These are phyloP conservation scores for Tetranychus piercei DNA, from an alignment of 2,888 invertebrate species.

Conservation along the genomic window DNA sequence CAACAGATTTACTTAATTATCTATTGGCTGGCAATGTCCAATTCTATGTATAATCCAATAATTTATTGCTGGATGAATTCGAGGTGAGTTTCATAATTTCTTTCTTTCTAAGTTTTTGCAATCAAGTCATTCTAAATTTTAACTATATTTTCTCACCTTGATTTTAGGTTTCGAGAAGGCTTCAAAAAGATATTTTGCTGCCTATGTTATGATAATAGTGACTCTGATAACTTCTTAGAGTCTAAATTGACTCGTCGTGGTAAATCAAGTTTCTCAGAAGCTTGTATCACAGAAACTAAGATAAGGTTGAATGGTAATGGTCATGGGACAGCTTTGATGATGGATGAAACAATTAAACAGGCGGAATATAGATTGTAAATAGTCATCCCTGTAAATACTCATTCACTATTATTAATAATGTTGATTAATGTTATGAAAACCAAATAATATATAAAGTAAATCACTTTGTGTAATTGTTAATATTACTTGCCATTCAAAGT, in stretches of 20 bases:
- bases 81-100: conserved; percentile 44
- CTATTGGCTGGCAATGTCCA: conserved; percentile 74
- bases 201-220: conserved; percentile 21
- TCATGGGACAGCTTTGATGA: neutral
- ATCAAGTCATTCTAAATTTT: neutral
- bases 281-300: conserved; percentile 4
- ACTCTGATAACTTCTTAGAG: conserved; percentile 22
- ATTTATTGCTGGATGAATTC: conserved; percentile 86
- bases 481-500: no score
- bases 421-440: no score
- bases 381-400: neutral
- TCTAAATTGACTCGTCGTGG: neutral
- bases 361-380: neutral
- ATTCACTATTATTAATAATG: no score
- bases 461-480: no score
- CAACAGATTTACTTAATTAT: conserved; percentile 45
- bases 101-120: neutral
- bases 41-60: conserved; percentile 76
- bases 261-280: neutral
- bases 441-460: no score
- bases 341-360: neutral
- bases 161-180: conserved; percentile 26
- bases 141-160: neutral
- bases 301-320: conserved; percentile 1
- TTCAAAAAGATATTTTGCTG: conserved; percentile 26